Evolutionary conservation across 2,888 invertebrate genomes (phyloP).

Genomic region (Drosophila seclusa): DNA sequence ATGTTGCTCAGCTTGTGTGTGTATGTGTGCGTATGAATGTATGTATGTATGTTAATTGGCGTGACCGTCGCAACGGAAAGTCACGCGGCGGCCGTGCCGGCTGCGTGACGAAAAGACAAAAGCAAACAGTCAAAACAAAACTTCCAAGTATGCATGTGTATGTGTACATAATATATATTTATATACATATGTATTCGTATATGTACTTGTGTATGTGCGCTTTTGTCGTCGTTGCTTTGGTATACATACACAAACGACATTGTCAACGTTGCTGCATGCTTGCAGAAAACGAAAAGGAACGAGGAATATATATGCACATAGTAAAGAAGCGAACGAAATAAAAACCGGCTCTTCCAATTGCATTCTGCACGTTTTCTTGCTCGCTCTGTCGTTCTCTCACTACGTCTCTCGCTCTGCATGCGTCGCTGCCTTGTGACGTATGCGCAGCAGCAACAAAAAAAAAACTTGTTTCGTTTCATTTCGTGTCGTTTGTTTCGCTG

Average conservation of each 20-base stretch:
- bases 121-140: conserved; percentile 76
- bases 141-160: conserved; percentile 24
- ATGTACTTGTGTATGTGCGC: conserved; percentile 2
- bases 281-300: conserved; percentile 63
- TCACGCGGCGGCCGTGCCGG: conserved; percentile 64
- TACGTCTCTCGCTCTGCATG: conserved; percentile 39
- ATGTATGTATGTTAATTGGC: conserved; percentile 58
- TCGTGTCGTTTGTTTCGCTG: conserved; percentile 41
- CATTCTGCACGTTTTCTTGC: conserved; percentile 57
- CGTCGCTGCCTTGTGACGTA: conserved; percentile 72
- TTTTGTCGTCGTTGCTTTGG: conserved; percentile 32
- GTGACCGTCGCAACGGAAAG: conserved; percentile 58
- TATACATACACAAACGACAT: conserved; percentile 62
- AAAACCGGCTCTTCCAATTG: conserved; percentile 59
- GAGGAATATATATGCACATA: conserved; percentile 23
- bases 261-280: conserved; percentile 61
- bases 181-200: neutral
- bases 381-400: conserved; percentile 25
- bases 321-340: conserved; percentile 24
- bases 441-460: conserved; percentile 60
- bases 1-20: conserved; percentile 6
- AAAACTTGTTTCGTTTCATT: conserved; percentile 68
- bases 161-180: conserved; percentile 2
- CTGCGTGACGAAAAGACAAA: conserved; percentile 59
- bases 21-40: conserved; percentile 3